Evolutionary conservation across 2,797 vertebrate genomes (phyloP), one percentile per base, ranked within the genome.

Genomic region (Dendrocincla tyrannina): DNA sequence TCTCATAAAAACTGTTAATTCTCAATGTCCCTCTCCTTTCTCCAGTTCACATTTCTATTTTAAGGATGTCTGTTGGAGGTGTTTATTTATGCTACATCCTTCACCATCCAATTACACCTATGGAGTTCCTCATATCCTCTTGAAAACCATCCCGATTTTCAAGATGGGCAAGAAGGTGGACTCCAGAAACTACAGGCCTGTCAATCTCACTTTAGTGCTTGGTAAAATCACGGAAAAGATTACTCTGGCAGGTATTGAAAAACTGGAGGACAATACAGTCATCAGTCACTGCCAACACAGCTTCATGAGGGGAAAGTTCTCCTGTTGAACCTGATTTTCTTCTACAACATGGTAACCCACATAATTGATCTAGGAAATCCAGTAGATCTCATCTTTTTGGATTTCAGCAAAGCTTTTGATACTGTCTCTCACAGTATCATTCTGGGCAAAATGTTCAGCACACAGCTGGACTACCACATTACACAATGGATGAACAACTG

Each of bases 211-310:
- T 89, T 63, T 28, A 39, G 35, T 62, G 11, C 13, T 27, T 35
- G n/a, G 63, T 49, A 37, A 75, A 68, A n/a, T 47, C 13, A 42
- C 5, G 6, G 27, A n/a, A 75, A 82, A 63, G 0, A 4, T 56
- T 50, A 20, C 17, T 55, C 49, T 76, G 19, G 16, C 49, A 68
- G 18, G 16, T n/a, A 15, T 28, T 24, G 55, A 13, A 49, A 62
- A 75, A n/a, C 33, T 55, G 35, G 25, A 55, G 32, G 35, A 42
- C 78, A 62, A 11, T 0, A 0, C 15, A 32, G 3, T 41, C 47
- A 14, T 62, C 12, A 16, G 13, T 69, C 56, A 75, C 15, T n/a
- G 15, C 15, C 47, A 49, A 13, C 32, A 42, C 0, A 0, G 5
- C 27, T 83, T 49, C 56, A n/a, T 4, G 2, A 82, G 7, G 32